Evolutionary conservation across 2,888 invertebrate genomes (phyloP).

Genomic region (Lasioglossum zephyrum): DNA sequence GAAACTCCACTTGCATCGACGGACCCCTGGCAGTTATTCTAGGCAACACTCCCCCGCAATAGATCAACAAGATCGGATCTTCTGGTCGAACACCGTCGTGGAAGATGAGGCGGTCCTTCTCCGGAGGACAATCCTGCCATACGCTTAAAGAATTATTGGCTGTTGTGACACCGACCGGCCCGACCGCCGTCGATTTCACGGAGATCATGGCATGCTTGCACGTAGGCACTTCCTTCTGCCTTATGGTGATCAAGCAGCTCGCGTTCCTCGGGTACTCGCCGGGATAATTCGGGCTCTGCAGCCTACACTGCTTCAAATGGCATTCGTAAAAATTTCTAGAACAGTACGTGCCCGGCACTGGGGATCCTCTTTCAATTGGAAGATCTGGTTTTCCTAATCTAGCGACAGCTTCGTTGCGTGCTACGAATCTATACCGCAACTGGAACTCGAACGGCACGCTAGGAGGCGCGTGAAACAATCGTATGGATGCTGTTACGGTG

Average conservation of each 20-base stretch:
- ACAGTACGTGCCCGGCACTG: conserved; percentile 93
- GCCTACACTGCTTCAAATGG: conserved; percentile 92
- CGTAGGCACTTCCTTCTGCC: conserved; percentile 93
- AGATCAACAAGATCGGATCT: conserved; percentile 93
- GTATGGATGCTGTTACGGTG: conserved; percentile 94
- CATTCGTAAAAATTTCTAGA: conserved; percentile 94
- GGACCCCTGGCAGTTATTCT: conserved; percentile 90
- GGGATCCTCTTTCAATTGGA: conserved; percentile 92
- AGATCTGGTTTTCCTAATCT: conserved; percentile 91
- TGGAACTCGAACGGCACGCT: conserved; percentile 92
- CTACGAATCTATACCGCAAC: conserved; percentile 92
- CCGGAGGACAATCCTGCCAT: conserved; percentile 93
- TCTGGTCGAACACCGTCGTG: conserved; percentile 94
- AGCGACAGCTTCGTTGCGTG: conserved; percentile 91
- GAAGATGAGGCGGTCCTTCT: conserved; percentile 93
- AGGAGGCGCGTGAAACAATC: conserved; percentile 90
- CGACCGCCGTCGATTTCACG: conserved; percentile 84
- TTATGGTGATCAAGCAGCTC: conserved; percentile 94
- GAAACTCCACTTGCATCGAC: conserved; percentile 94
- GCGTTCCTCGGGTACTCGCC: conserved; percentile 95
- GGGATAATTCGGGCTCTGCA: conserved; percentile 96
- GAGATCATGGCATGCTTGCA: conserved; percentile 97
- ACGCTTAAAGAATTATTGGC: conserved; percentile 86
- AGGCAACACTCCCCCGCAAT: conserved; percentile 95
- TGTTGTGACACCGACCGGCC: conserved; percentile 60